These are phyloP conservation scores for Pogona vitticeps DNA, from an alignment of 2,113 vertebrate species.

Conservation along the genomic window DNA sequence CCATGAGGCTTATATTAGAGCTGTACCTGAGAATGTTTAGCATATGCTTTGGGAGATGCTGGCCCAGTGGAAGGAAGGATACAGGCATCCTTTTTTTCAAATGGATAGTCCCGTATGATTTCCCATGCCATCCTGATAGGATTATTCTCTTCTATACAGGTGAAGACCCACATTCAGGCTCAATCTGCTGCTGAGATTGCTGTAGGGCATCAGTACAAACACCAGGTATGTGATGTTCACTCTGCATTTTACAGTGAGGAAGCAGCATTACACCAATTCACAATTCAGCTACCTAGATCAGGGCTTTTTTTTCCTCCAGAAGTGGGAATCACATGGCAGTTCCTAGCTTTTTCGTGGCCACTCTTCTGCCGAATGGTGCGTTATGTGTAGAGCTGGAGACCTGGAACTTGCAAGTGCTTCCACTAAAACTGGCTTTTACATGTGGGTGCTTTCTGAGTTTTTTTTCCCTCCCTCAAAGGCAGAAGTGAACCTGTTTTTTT, in stretches of 20 bases:
- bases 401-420: too few relatives aligned
- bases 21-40: neutral
- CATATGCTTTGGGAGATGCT: neutral
- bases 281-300: too few relatives aligned
- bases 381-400: too few relatives aligned
- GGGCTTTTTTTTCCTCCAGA: neutral
- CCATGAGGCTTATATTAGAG: neutral
- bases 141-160: conserved; percentile 68
- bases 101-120: neutral
- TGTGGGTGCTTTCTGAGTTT: too few relatives aligned
- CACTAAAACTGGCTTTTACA: too few relatives aligned
- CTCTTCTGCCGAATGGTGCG: too few relatives aligned
- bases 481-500: too few relatives aligned
- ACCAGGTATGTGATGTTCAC: conserved; percentile 74
- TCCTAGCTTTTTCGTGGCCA: too few relatives aligned
- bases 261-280: neutral
- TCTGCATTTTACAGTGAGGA: too few relatives aligned
- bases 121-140: neutral
- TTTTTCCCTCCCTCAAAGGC: too few relatives aligned
- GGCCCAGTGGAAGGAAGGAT: neutral
- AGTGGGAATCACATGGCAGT: too few relatives aligned
- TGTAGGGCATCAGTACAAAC: conserved; percentile 87
- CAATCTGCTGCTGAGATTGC: conserved; percentile 84
- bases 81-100: neutral
- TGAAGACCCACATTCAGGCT: conserved; percentile 89